phyloP scores from a whole-genome alignment of 2,113 vertebrate genomes.

The Collichthys lucidus region DNA sequence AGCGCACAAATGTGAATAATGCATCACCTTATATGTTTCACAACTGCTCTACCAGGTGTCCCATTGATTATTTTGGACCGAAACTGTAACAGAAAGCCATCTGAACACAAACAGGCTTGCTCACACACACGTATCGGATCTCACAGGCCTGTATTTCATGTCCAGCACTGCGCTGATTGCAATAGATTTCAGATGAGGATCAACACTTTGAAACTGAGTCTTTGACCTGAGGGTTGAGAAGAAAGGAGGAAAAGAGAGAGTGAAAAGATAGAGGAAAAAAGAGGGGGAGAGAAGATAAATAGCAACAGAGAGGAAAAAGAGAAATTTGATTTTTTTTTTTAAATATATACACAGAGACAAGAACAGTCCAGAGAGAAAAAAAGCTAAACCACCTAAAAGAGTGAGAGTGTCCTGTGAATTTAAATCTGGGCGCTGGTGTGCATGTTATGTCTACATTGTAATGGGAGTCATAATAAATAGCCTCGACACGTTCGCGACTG shows the following conservation, averaged over 20 bases:
- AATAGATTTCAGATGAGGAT: conserved; percentile 89
- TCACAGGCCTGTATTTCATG: conserved; percentile 75
- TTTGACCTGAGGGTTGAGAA: conserved; percentile 85
- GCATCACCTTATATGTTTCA: conserved; percentile 44
- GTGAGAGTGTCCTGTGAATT: conserved; percentile 74
- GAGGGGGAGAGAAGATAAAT: conserved; percentile 50
- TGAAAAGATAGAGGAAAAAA: background rate
- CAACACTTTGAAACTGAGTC: conserved; percentile 89
- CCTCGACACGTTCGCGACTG: conserved; percentile 46
- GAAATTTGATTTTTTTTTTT: background rate
- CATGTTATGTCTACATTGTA: conserved; percentile 54
- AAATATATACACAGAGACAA: conserved; percentile 64
- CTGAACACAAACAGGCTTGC: conserved; percentile 45
- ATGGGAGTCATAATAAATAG: conserved; percentile 59
- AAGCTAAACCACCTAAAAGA: conserved; percentile 79
- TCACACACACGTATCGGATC: conserved; percentile 58
- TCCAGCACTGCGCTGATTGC: conserved; percentile 85
- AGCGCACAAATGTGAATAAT: conserved; percentile 7
- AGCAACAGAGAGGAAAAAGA: conserved; percentile 18
- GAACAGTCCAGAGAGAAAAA: conserved; percentile 33
- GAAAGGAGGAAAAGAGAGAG: conserved; percentile 71
- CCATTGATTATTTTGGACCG: conserved; percentile 66
- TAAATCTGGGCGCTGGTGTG: conserved; percentile 81
- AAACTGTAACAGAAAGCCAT: conserved; percentile 62
- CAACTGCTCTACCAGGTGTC: conserved; percentile 48